Evolutionary conservation across 1,140 invertebrate species (phyloP).

Genomic region (Tetramorium parvispinum): DNA sequence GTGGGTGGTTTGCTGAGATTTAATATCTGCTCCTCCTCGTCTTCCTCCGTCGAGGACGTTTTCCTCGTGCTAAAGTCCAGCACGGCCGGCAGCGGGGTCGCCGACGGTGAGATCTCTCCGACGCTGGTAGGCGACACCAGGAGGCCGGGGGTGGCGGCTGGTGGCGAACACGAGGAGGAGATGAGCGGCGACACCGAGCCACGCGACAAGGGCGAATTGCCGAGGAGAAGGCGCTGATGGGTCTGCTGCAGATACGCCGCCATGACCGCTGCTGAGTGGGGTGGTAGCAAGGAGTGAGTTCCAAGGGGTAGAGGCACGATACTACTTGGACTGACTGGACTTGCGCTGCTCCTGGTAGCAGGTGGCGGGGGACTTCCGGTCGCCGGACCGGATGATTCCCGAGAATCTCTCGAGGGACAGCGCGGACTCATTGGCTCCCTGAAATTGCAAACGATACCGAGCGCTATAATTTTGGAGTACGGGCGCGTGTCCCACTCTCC

Average conservation of each 20-base stretch:
- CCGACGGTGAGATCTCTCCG: conserved; percentile 80
- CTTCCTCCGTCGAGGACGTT: conserved; percentile 85
- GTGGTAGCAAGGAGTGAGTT: conserved; percentile 87
- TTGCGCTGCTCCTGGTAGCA: conserved; percentile 86
- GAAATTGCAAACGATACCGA: conserved; percentile 82
- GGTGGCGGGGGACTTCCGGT: conserved; percentile 88
- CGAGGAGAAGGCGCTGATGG: conserved; percentile 91
- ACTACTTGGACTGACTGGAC: conserved; percentile 84
- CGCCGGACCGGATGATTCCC: conserved; percentile 87
- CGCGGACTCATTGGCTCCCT: conserved; percentile 91
- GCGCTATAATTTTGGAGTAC: conserved; percentile 15
- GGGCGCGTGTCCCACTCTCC: not conserved
- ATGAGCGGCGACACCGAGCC: conserved; percentile 87
- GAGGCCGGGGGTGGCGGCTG: conserved; percentile 83
- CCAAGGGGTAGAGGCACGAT: conserved; percentile 83
- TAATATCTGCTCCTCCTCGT: conserved; percentile 88
- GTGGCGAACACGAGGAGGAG: conserved; percentile 87
- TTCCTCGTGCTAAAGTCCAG: conserved; percentile 92
- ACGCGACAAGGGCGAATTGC: conserved; percentile 89
- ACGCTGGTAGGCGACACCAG: conserved; percentile 81
- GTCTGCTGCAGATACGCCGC: conserved; percentile 91
- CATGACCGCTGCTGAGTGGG: conserved; percentile 91
- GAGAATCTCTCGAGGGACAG: conserved; percentile 92
- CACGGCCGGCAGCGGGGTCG: conserved; percentile 86
- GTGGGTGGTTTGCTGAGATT: conserved; percentile 89